Percentiles rank a stretch among this genome's conserved stretches.
These are phyloP conservation scores for Pygathrix nemaeus DNA, from an alignment of 2,113 vertebrate genomes.

Conservation along the genomic window DNA sequence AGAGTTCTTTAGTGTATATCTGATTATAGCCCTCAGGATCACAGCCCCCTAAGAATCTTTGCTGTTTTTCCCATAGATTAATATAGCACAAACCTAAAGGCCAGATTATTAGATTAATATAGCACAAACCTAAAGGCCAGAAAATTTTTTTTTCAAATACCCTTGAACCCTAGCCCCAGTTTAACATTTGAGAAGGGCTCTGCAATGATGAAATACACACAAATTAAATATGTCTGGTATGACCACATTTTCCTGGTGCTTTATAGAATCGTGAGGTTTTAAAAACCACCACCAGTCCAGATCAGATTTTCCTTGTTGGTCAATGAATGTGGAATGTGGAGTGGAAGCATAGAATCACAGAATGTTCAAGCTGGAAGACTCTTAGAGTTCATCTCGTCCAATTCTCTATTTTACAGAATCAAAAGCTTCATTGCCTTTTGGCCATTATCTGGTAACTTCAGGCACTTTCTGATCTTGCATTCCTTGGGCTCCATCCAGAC, in stretches of 20 bases:
- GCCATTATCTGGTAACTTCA: constrained; percentile 69
- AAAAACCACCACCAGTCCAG: constrained; percentile 60
- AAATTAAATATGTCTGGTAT: constrained; percentile 69
- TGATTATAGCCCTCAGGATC: background rate
- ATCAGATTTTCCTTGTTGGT: constrained; percentile 75
- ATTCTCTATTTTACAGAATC: constrained; percentile 68
- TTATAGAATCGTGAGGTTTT: constrained; percentile 65
- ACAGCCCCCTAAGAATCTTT: background rate
- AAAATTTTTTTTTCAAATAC: background rate
- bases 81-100: background rate
- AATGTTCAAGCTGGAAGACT: constrained; percentile 62
- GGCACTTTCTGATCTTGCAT: constrained; percentile 75
- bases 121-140: background rate
- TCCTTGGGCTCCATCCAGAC: constrained; percentile 74
- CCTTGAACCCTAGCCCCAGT: background rate
- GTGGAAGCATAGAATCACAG: constrained; percentile 63
- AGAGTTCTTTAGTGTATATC: background rate
- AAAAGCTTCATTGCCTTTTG: constrained; percentile 63
- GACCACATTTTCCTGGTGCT: constrained; percentile 62
- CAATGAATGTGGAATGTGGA: constrained; percentile 64
- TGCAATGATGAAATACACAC: constrained; percentile 55
- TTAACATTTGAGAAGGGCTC: constrained; percentile 46
- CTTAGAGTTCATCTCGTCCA: constrained; percentile 43
- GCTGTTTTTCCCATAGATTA: background rate
- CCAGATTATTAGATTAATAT: background rate